phyloP scores from a whole-genome alignment of 2,888 invertebrate species.

The Agrochola macilenta region DNA sequence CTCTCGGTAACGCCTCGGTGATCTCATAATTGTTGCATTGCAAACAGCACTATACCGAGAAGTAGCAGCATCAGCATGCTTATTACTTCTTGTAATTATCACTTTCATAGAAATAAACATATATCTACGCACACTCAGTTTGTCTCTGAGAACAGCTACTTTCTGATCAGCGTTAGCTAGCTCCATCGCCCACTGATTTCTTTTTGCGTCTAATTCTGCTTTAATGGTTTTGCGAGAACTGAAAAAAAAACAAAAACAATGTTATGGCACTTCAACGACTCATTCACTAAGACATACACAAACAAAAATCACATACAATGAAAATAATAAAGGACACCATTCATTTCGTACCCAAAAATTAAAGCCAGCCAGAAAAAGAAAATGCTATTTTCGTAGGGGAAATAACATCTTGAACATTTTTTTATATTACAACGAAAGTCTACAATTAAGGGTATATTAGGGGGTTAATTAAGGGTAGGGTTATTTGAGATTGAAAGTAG shows the following conservation, averaged over 20 bases:
- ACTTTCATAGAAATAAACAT: slow-evolving; percentile 32
- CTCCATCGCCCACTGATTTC: slow-evolving; percentile 72
- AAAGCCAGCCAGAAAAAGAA: too few relatives aligned
- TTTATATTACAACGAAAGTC: too few relatives aligned
- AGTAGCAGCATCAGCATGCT: slow-evolving; percentile 46
- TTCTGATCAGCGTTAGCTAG: slow-evolving; percentile 76
- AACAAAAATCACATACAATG: too few relatives aligned
- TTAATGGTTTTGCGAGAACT: slow-evolving; percentile 73
- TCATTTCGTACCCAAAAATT: too few relatives aligned
- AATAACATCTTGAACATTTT: too few relatives aligned
- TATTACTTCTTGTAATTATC: slow-evolving; percentile 31
- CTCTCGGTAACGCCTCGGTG: slow-evolving; percentile 56
- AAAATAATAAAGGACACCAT: background rate
- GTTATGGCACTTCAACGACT: too few relatives aligned
- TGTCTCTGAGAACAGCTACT: slow-evolving; percentile 81
- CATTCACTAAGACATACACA: too few relatives aligned
- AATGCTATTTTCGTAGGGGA: too few relatives aligned
- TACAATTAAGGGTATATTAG: too few relatives aligned
- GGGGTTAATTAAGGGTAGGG: too few relatives aligned
- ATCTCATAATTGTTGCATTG: slow-evolving; percentile 50
- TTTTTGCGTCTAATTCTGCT: slow-evolving; percentile 72
- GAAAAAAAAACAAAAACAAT: slow-evolving; percentile 10
- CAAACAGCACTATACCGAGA: slow-evolving; percentile 44
- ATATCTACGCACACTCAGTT: slow-evolving; percentile 76
- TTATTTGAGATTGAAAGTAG: too few relatives aligned